These are phyloP conservation scores for Apistogramma diplotaenia DNA, from an alignment of 2,113 vertebrate species.

Conservation along the genomic window DNA sequence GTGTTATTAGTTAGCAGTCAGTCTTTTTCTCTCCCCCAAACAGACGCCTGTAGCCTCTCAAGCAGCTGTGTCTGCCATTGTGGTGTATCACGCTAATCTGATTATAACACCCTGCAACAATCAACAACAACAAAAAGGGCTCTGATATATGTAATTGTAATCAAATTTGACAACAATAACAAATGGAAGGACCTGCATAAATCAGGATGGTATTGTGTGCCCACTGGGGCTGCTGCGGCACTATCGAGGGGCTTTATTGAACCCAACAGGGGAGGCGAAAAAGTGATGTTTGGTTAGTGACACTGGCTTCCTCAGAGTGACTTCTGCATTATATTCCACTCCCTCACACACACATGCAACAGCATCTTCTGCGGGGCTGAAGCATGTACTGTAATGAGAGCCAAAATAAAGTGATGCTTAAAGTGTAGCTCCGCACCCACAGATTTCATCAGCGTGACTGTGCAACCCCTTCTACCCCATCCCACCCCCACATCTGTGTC, in stretches of 20 bases:
- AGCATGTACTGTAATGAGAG: slow-evolving; percentile 72
- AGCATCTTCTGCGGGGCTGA: slow-evolving; percentile 62
- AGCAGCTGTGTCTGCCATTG: slow-evolving; percentile 72
- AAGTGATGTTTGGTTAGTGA: slow-evolving; percentile 56
- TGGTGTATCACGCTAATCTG: slow-evolving; percentile 65
- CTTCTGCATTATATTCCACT: slow-evolving; percentile 50
- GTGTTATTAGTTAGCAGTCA: slow-evolving; percentile 36
- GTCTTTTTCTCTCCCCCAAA: slow-evolving; percentile 10
- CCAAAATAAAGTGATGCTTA: slow-evolving; percentile 76
- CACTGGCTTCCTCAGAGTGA: slow-evolving; percentile 39
- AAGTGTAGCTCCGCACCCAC: slow-evolving; percentile 70
- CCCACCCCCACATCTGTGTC: slow-evolving; percentile 77
- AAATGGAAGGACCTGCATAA: slow-evolving; percentile 59
- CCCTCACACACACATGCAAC: slow-evolving; percentile 28
- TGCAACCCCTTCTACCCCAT: slow-evolving; percentile 50
- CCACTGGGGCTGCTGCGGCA: neutral
- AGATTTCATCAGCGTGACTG: slow-evolving; percentile 70
- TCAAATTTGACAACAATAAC: slow-evolving; percentile 68
- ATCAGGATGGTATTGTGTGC: slow-evolving; percentile 37
- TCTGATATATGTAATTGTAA: slow-evolving; percentile 73
- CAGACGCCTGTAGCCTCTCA: slow-evolving; percentile 65
- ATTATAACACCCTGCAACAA: slow-evolving; percentile 68
- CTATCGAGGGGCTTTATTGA: neutral
- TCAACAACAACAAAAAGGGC: slow-evolving; percentile 50
- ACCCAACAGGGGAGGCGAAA: slow-evolving; percentile 11